Percentiles rank a stretch among this genome's conserved stretches.
These are phyloP conservation scores for Acleris sparsana DNA, from an alignment of 2,888 invertebrate genomes.

Conservation along the genomic window DNA sequence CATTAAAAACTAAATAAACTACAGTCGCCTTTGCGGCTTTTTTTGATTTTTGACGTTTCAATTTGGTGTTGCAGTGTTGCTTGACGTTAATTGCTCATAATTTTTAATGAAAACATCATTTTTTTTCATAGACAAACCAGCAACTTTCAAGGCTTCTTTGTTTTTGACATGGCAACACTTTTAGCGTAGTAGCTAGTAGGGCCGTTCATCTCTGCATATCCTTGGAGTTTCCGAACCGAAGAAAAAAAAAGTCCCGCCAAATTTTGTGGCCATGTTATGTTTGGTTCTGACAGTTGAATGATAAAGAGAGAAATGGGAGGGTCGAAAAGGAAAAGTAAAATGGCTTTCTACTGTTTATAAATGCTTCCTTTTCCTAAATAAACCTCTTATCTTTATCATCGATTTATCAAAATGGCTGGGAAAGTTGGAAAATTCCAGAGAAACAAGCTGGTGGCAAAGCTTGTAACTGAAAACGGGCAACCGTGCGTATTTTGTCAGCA, in stretches of 20 bases:
- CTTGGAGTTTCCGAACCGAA: background rate
- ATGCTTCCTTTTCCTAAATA: background rate
- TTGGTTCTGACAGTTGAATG: conserved; percentile 9
- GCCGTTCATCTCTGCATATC: no score
- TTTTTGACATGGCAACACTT: conserved; percentile 16
- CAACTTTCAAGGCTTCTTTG: conserved; percentile 3
- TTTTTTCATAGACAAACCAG: conserved; percentile 35
- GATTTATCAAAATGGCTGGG: conserved; percentile 39
- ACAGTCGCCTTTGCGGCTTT: conserved; percentile 74
- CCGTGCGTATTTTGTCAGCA: conserved; percentile 82
- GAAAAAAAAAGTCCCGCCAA: conserved; percentile 29
- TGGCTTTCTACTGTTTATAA: background rate
- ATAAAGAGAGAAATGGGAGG: background rate
- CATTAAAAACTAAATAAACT: conserved; percentile 74
- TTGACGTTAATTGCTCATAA: conserved; percentile 76
- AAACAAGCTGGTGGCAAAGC: conserved; percentile 53
- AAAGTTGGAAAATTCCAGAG: conserved; percentile 43
- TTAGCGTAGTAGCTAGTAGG: no score
- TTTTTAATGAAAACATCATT: conserved; percentile 54
- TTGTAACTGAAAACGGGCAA: conserved; percentile 56
- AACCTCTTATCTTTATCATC: background rate
- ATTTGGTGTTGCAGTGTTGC: conserved; percentile 81
- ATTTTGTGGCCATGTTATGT: conserved; percentile 38
- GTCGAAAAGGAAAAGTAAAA: background rate
- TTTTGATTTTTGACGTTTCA: conserved; percentile 78